phyloP scores from a whole-genome alignment of 2,888 invertebrate species.

The Synergus japonicus region DNA sequence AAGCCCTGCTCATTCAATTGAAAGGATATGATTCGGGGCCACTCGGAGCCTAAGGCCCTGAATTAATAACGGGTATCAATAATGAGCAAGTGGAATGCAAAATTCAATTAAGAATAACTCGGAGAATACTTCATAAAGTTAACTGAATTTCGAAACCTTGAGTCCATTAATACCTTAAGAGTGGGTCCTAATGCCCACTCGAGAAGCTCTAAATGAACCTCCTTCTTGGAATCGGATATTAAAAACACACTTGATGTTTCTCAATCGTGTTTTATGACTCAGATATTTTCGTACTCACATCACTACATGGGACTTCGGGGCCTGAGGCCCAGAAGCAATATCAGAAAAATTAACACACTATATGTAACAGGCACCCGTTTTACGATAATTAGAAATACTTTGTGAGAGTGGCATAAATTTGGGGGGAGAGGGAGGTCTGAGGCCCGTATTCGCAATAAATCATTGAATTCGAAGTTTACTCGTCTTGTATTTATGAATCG shows the following conservation, averaged over 20 bases:
- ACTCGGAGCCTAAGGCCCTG: background rate
- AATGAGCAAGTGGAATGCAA: slow-evolving; percentile 17
- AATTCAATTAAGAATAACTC: slow-evolving; percentile 15
- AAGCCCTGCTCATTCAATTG: background rate
- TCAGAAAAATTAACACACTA: slow-evolving; percentile 17
- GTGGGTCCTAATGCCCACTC: slow-evolving; percentile 7
- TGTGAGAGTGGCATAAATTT: slow-evolving; percentile 14
- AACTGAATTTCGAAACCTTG: background rate
- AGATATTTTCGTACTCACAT: slow-evolving; percentile 24
- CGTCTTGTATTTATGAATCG: background rate
- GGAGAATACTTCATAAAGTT: slow-evolving; percentile 20
- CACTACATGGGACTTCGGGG: slow-evolving; percentile 3
- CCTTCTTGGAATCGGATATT: slow-evolving; percentile 32
- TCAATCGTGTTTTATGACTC: slow-evolving; percentile 37
- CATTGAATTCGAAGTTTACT: background rate
- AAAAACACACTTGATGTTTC: slow-evolving; percentile 28
- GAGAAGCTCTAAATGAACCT: slow-evolving; percentile 19
- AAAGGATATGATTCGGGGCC: background rate
- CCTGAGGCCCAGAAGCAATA: slow-evolving; percentile 17
- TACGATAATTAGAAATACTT: slow-evolving; percentile 38
- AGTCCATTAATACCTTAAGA: slow-evolving; percentile 16
- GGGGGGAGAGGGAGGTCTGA: background rate
- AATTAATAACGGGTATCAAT: slow-evolving; percentile 10
- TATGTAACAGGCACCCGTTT: slow-evolving; percentile 17
- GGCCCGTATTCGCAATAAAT: slow-evolving; percentile 6